phyloP scores from a whole-genome alignment of 2,888 invertebrate species.

The Eupithecia subumbrata region DNA sequence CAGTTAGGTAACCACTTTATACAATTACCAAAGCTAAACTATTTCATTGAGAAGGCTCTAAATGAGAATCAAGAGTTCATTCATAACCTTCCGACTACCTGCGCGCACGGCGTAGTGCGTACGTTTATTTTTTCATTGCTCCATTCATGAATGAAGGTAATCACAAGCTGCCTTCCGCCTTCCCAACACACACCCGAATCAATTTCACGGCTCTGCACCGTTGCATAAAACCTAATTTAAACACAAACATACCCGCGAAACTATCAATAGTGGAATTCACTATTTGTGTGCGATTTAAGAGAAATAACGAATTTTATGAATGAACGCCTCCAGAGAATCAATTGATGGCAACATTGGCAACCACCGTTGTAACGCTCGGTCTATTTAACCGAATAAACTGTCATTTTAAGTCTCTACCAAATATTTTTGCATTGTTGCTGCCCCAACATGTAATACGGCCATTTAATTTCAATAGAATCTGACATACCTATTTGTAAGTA shows the following conservation, averaged over 20 bases:
- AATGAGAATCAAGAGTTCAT: constrained; percentile 49
- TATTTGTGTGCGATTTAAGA: constrained; percentile 60
- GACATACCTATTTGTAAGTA: constrained; percentile 43
- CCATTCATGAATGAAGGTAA: constrained; percentile 62
- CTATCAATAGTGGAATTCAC: constrained; percentile 54
- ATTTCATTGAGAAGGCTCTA: neutral
- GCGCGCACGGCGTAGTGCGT: constrained; percentile 61
- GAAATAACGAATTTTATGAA: constrained; percentile 70
- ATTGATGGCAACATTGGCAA: constrained; percentile 22
- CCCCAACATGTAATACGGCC: constrained; percentile 63
- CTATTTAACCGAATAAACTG: constrained; percentile 70
- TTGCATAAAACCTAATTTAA: constrained; percentile 78
- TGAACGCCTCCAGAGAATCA: constrained; percentile 77
- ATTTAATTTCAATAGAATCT: constrained; percentile 63
- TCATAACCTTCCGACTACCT: constrained; percentile 69
- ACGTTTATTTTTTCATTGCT: constrained; percentile 67
- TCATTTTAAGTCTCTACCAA: constrained; percentile 59
- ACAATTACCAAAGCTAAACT: neutral
- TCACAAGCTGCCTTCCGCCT: constrained; percentile 69
- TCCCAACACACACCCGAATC: constrained; percentile 64
- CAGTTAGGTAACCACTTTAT: neutral
- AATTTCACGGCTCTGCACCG: constrained; percentile 77
- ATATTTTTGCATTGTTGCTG: constrained; percentile 58
- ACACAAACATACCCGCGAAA: constrained; percentile 64
- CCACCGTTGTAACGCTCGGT: constrained; percentile 55